Evolutionary conservation across 1,140 invertebrate genomes (phyloP), one percentile per base, ranked within the genome.

Genomic region (Matsumurasca onukii): DNA sequence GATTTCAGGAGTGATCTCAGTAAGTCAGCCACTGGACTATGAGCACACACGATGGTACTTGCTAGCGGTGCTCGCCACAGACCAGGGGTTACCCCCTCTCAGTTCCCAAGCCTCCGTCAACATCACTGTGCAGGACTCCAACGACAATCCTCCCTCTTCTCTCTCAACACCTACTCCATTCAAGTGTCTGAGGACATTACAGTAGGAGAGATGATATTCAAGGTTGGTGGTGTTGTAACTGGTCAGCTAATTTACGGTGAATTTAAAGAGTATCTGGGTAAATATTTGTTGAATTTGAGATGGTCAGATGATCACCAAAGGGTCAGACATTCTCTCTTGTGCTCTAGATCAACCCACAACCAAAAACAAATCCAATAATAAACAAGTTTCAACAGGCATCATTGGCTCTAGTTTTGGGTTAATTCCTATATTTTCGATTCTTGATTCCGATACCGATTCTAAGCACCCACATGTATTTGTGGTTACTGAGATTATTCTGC

Each of bases 121-220:
- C 76, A 90, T 98, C 51, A 88, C 91, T 0, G 85, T 98, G 1
- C 82, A 84, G 3, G 95, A 98, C 80, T 88, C 89, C 72, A 98
- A 98, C 77, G 95, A 98, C 75, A 97, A 97, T 78, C 82, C 86
- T 12, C 95, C 95, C 1, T 86, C 45, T 97, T 97, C 77, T 84
- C 82, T 51, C 91, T 94, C 78, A 82, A 86, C 34, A 85, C 89
- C 0, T 98, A 97, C 76, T 87, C 86, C 52, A 86, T 91, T 5
- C 82, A 87, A 48, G 86, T 97, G 1, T 83, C 85, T 49, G 95
- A 97, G 80, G 91, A 96, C 79, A 85, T 89, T 0, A 78, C 82
- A 68, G 76, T 88, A 20, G 89, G 88, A 49, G 85, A 89, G 70
- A 85, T 86, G 73, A 86, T 95, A 31, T 75, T 89, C n/a, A 88